Evolutionary conservation across 1,140 invertebrate genomes (phyloP), one percentile per base, ranked within the genome.

Genomic region (Dendrolimus punctatus): DNA sequence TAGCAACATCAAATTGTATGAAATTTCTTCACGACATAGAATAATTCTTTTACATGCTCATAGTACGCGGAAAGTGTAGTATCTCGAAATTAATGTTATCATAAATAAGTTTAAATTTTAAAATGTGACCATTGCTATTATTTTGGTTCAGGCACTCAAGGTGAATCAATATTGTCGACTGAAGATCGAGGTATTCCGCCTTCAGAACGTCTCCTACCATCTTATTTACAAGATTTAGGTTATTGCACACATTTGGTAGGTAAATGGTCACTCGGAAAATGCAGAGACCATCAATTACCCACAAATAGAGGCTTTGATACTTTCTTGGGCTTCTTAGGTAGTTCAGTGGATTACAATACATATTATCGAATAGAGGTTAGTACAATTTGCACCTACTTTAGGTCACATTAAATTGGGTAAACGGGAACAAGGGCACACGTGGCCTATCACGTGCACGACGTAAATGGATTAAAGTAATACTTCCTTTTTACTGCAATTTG

Each of bases 201-300:
- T 3, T 86, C 90, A 36, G 89, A 92, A 59, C 91, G 90, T 45
- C 69, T 94, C 0, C 73, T 96, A 55, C 92, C 95, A 0, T 80
- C 95, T 81, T 90, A 92, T 57, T 84, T 97, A 46, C 90, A 90
- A 66, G 85, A 91, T 40, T 75, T 91, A 0, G 95, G 95, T 0
- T 98, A 97, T 76, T 80, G 76, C 7, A 96, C 94, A 2, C 92
- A 95, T 76, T 88, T 94, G 37, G 88, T 97, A 9, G 96, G 96
- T 40, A 97, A 98, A 86, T 96, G 95, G 95, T 94, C 95, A 72
- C 85, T 95, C 55, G 95, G 95, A 4, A 93, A 90, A 68, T 90
- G 89, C 57, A 87, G 88, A 49, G 89, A 88, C 43, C 89, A 91
- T 49, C 94, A 93, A 66, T 93, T 93, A 2, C 95, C 95, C 5